Percentiles rank a stretch among this genome's conserved stretches.
These are phyloP conservation scores for Vicugna pacos DNA, from an alignment of 2,113 vertebrate species.

Conservation along the genomic window DNA sequence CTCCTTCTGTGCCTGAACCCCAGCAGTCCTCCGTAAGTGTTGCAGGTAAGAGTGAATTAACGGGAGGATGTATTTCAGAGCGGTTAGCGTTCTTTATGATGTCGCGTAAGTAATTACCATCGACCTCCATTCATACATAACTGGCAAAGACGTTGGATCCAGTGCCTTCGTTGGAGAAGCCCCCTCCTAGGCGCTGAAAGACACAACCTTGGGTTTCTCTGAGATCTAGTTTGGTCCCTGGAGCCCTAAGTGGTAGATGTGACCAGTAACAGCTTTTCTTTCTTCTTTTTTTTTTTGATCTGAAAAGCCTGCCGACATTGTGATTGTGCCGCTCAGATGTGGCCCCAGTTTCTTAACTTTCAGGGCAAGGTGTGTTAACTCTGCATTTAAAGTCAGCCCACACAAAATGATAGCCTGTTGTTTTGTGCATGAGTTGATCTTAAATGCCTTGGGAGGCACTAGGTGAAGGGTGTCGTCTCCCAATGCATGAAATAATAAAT, in stretches of 20 bases:
- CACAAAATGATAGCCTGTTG: neutral
- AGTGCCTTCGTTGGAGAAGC: neutral
- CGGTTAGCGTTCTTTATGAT: neutral
- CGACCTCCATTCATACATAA: neutral
- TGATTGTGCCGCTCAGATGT: neutral
- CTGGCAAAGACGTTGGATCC: neutral
- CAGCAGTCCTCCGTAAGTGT: neutral
- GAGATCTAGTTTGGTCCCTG: neutral
- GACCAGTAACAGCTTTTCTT: neutral
- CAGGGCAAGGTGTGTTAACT: neutral
- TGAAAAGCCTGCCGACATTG: neutral
- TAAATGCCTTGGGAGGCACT: neutral
- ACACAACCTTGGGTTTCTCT: neutral
- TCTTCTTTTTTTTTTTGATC: neutral
- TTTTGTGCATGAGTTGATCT: neutral
- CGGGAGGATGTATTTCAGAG: neutral
- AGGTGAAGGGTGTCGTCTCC: neutral
- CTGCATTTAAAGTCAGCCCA: conserved; percentile 24
- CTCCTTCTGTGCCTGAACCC: neutral
- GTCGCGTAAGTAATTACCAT: neutral
- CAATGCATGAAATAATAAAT: neutral
- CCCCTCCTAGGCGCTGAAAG: neutral
- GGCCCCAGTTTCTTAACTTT: neutral
- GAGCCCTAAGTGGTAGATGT: neutral
- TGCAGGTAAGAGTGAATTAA: neutral